A percentile compares a stretch with the other conserved stretches of the same genome.
phyloP scores from a whole-genome alignment of 2,797 vertebrate species.

The Alectoris magna region DNA sequence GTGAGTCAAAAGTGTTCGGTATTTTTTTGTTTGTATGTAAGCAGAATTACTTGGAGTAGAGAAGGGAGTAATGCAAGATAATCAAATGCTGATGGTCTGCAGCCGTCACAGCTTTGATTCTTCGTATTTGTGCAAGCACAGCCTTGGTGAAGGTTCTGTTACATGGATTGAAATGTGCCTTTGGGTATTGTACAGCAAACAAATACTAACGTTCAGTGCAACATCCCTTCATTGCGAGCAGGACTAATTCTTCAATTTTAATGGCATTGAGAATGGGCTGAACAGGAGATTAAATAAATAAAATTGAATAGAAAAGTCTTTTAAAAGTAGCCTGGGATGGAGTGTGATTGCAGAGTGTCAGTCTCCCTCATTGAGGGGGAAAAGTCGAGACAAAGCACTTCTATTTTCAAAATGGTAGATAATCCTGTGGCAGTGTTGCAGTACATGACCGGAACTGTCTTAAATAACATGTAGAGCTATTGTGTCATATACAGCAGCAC shows the following conservation, averaged over 20 bases:
- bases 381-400: slow-evolving; percentile 28
- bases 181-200: background rate
- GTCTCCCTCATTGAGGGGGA: background rate
- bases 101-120: background rate
- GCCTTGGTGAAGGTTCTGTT: background rate
- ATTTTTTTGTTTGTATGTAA: fast-evolving
- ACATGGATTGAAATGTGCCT: background rate
- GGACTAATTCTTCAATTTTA: background rate
- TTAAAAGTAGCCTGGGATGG: background rate
- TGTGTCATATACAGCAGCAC: background rate
- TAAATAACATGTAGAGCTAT: background rate
- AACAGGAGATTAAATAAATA: background rate
- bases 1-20: background rate
- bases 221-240: background rate
- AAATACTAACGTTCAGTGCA: background rate
- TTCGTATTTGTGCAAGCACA: background rate
- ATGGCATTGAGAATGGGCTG: background rate
- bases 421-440: background rate
- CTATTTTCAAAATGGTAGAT: background rate
- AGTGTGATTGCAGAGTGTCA: background rate
- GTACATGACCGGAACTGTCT: background rate
- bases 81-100: background rate
- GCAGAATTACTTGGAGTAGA: background rate
- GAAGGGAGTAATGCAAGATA: background rate
- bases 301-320: background rate